These are phyloP conservation scores for Symphodus melops DNA, from an alignment of 2,113 vertebrate species.

Conservation along the genomic window DNA sequence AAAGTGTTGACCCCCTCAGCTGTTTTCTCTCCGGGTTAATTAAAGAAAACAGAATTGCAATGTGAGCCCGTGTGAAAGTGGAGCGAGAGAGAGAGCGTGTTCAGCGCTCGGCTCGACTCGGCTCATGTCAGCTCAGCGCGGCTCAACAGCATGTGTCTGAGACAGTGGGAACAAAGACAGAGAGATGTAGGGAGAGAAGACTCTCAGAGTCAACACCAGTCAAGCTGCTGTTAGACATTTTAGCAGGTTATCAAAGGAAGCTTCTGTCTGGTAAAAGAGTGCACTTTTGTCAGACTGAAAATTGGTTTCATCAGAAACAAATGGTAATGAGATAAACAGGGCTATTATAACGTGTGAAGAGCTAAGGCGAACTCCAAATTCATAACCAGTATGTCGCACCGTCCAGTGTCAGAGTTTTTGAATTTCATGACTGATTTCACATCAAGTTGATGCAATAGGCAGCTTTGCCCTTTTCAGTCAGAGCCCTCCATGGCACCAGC, in stretches of 20 bases:
- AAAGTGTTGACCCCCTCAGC: slow-evolving; percentile 83
- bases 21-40: slow-evolving; percentile 86
- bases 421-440: slow-evolving; percentile 67
- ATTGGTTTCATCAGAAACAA: slow-evolving; percentile 22
- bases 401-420: slow-evolving; percentile 34
- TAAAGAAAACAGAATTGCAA: slow-evolving; percentile 85
- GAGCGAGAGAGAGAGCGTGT: slow-evolving; percentile 65
- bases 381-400: slow-evolving; percentile 27
- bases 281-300: slow-evolving; percentile 5
- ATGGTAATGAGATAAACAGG: slow-evolving; percentile 2
- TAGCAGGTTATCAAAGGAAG: slow-evolving; percentile 54
- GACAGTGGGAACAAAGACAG: slow-evolving; percentile 76
- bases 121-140: slow-evolving; percentile 77
- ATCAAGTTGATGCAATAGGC: slow-evolving; percentile 71
- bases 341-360: neutral
- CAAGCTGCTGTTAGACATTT: slow-evolving; percentile 43
- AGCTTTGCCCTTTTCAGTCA: slow-evolving; percentile 74
- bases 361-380: neutral
- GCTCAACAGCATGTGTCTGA: slow-evolving; percentile 77
- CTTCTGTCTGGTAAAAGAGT: neutral
- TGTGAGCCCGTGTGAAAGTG: slow-evolving; percentile 82
- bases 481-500: slow-evolving; percentile 62
- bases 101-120: slow-evolving; percentile 69
- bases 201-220: slow-evolving; percentile 47
- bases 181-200: slow-evolving; percentile 41